A percentile compares a stretch with the other conserved stretches of the same genome.
Evolutionary conservation across 1,140 invertebrate genomes (phyloP).

Genomic region (Harpegnathos saltator): DNA sequence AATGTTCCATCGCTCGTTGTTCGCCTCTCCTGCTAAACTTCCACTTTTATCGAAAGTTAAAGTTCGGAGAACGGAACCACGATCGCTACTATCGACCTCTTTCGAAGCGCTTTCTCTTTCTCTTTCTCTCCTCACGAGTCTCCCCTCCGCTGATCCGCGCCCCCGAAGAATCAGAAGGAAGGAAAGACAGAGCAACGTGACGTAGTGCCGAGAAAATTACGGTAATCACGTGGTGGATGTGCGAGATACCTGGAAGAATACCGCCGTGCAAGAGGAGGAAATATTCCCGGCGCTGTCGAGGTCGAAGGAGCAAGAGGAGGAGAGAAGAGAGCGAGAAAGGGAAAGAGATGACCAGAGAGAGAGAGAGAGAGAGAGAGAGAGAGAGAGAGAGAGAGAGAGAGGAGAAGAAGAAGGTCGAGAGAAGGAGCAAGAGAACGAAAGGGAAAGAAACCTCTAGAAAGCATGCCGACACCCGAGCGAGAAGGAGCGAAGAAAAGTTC

Average conservation of each 20-base stretch:
- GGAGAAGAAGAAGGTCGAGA: not conserved
- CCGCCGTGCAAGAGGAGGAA: conserved; percentile 51
- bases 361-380: not conserved
- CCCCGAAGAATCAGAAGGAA: conserved; percentile 36
- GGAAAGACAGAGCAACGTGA: conserved; percentile 47
- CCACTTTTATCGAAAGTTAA: too few relatives aligned
- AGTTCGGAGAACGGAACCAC: too few relatives aligned
- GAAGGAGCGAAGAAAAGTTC: conserved; percentile 60
- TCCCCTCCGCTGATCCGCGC: not conserved
- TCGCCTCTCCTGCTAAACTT: too few relatives aligned
- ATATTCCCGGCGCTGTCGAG: conserved; percentile 44
- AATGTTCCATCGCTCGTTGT: too few relatives aligned
- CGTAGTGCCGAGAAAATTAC: conserved; percentile 68
- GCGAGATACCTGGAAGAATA: conserved; percentile 66
- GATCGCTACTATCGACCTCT: too few relatives aligned
- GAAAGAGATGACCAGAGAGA: not conserved
- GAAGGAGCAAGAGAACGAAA: conserved; percentile 30
- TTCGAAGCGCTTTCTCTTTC: too few relatives aligned
- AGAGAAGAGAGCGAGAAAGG: not conserved
- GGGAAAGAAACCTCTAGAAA: conserved; percentile 54
- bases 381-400: not conserved
- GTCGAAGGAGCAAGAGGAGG: conserved; percentile 1
- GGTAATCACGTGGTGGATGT: conserved; percentile 66
- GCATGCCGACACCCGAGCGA: conserved; percentile 32
- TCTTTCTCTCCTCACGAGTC: not conserved